phyloP scores from a whole-genome alignment of 1,140 invertebrate genomes.

The Halyomorpha halys region DNA sequence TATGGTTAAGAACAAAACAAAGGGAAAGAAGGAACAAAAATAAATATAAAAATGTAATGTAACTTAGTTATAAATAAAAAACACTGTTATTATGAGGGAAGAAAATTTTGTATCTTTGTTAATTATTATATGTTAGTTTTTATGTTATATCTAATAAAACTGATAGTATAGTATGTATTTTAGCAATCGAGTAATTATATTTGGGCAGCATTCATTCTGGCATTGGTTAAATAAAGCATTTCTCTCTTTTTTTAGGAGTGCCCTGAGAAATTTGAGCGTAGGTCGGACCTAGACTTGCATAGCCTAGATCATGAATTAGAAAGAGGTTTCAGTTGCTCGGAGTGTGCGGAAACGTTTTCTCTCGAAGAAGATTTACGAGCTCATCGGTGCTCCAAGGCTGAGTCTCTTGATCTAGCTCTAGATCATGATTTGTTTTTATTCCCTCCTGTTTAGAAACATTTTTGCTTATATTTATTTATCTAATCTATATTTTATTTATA shows the following conservation, averaged over 20 bases:
- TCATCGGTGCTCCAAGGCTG: conserved; percentile 16
- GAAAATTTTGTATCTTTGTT: no score
- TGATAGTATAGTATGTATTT: no score
- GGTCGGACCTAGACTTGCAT: conserved; percentile 15
- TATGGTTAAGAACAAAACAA: no score
- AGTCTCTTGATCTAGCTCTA: conserved; percentile 7
- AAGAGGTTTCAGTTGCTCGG: not conserved
- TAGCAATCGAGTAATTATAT: no score
- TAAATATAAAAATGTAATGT: no score
- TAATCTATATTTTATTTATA: not conserved
- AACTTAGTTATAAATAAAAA: no score
- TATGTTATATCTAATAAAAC: no score
- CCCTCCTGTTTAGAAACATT: not conserved
- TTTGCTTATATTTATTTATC: not conserved
- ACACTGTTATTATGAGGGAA: no score
- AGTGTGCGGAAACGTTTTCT: conserved; percentile 12
- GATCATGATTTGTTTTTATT: conserved; percentile 21
- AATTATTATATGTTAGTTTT: no score
- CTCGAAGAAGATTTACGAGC: conserved; percentile 7
- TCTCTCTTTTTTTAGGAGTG: conserved; percentile 23
- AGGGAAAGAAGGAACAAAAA: no score
- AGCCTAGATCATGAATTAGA: conserved; percentile 10
- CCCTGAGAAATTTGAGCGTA: conserved; percentile 3
- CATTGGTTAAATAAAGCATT: no score
- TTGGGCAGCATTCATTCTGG: no score